Percentiles rank a stretch among this genome's conserved stretches.
phyloP scores from a whole-genome alignment of 2,113 vertebrate genomes.

The Phalacrocorax carbo region DNA sequence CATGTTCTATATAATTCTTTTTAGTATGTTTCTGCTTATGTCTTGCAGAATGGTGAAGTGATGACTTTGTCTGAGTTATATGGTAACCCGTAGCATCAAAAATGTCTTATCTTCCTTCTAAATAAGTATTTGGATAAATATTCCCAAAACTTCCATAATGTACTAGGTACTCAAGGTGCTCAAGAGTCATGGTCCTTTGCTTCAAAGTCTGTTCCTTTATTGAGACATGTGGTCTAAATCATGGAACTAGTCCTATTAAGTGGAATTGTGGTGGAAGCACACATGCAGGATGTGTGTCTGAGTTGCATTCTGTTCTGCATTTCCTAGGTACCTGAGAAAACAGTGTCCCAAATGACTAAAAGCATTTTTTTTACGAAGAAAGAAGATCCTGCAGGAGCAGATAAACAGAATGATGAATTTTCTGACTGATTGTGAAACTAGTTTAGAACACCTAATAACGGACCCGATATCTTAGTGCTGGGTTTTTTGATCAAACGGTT shows the following conservation, averaged over 20 bases:
- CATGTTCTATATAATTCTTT: neutral
- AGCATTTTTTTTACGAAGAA: neutral
- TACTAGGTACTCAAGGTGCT: accelerated
- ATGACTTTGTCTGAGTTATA: neutral
- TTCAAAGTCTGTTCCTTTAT: neutral
- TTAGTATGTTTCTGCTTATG: neutral
- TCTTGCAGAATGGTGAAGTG: neutral
- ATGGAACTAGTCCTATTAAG: neutral
- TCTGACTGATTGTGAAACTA: neutral
- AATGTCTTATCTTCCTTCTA: neutral
- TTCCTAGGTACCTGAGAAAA: neutral
- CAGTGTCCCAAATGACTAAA: neutral
- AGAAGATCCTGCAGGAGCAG: neutral
- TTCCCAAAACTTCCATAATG: neutral
- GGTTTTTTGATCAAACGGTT: neutral
- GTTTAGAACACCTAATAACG: neutral
- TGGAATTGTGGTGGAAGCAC: accelerated
- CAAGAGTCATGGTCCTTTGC: neutral
- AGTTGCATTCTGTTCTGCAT: neutral
- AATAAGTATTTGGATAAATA: neutral
- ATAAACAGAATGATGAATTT: neutral
- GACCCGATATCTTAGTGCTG: neutral
- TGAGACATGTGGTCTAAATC: neutral
- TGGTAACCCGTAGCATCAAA: neutral
- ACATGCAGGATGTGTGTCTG: accelerated